Evolutionary conservation across 2,797 vertebrate species (phyloP).

Genomic region (Phylloscopus collybita): DNA sequence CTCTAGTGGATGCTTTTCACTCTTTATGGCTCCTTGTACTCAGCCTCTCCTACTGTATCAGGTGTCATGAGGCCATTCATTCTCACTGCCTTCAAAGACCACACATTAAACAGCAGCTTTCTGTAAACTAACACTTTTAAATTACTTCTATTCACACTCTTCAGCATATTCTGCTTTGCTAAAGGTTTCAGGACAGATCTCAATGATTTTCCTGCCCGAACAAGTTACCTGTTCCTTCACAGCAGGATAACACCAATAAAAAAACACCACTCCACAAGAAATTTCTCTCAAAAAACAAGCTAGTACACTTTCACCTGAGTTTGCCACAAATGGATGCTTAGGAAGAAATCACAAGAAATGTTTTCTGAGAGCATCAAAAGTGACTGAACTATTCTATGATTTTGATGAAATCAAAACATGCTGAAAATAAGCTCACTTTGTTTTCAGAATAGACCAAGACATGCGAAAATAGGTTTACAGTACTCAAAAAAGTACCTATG

Average conservation of each 20-base stretch:
- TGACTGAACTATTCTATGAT: not conserved
- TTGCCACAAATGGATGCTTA: not conserved
- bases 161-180: not conserved
- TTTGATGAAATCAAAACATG: not conserved
- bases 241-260: not conserved
- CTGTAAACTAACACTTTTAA: constrained; percentile 37
- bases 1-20: not conserved
- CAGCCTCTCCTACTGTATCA: not conserved
- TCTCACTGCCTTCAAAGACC: not conserved
- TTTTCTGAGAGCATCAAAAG: not conserved
- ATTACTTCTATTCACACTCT: constrained; percentile 52
- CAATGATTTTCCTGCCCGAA: constrained; percentile 12
- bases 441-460: not conserved
- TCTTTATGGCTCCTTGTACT: not conserved
- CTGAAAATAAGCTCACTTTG: not conserved
- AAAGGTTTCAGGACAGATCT: not conserved
- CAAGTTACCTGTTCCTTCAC: not conserved
- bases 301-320: not conserved
- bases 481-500: not conserved
- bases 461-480: not conserved
- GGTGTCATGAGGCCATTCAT: not conserved
- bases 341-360: not conserved
- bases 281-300: not conserved
- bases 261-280: not conserved
- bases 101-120: constrained; percentile 10